Evolutionary conservation across 2,113 vertebrate genomes (phyloP), one percentile per base, ranked within the genome.

Genomic region (Beaufortia kweichowensis): DNA sequence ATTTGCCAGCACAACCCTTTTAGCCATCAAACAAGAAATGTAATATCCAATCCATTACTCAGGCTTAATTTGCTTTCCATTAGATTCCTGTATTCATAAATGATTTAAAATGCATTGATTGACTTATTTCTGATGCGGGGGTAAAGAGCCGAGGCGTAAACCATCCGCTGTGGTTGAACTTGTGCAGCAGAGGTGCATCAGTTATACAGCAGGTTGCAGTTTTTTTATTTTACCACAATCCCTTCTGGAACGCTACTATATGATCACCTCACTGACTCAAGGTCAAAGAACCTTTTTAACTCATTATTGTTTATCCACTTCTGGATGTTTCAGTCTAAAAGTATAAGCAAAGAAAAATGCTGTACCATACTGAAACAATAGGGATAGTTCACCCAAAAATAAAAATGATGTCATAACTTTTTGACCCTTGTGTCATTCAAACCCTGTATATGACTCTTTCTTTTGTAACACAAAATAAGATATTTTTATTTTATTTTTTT

Each of bases 271-370:
- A 84, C 81, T 84, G 77, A 85, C 41, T 71, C 76, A 81, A 87
- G 86, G 85, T 88, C 77, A 84, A 74, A 78, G 35, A 15, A 29
- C 74, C 82, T 74, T 80, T 81, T 84, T 83, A 85, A 75, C 75
- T 77, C 80, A 85, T 87, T 79, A 85, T 84, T 79, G 71, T 80
- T 63, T 33, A 75, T 82, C 59, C 43, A 55, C 62, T 57, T 3
- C 19, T 50, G 70, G 56, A 64, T 24, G 71, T 75, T 68, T 72
- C 39, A 57, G 35, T n/a, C 66, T 26, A 57, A 39, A 29, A 74
- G 64, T 17, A 29, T 31, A 43, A 29, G 43, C n/a, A 67, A 17
- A 17, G 43, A 29, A 63, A 74, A 21, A 59, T 28, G 24, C n/a
- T 76, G 62, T 14, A 76, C 33, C 24, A 64, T 69, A 55, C 17